phyloP scores from a whole-genome alignment of 2,797 vertebrate species.

The Anabas testudineus region DNA sequence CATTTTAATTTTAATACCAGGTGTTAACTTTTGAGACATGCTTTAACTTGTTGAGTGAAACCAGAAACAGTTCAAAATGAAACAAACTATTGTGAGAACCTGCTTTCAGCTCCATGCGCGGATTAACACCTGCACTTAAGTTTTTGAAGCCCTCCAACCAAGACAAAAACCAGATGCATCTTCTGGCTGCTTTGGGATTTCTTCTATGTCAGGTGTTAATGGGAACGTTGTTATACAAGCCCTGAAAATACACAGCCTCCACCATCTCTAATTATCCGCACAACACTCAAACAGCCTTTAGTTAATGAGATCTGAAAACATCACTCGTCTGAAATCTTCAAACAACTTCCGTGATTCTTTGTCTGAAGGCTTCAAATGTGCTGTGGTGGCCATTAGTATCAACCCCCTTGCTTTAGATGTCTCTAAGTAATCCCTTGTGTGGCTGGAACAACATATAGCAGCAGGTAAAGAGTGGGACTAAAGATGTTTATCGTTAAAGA shows the following conservation, averaged over 20 bases:
- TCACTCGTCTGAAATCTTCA: slow-evolving; percentile 77
- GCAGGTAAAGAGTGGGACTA: slow-evolving; percentile 44
- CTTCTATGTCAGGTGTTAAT: slow-evolving; percentile 78
- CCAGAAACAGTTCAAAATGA: slow-evolving; percentile 30
- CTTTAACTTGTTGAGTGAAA: slow-evolving; percentile 61
- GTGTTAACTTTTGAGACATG: slow-evolving; percentile 43
- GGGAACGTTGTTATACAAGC: slow-evolving; percentile 73
- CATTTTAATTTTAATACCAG: slow-evolving; percentile 35
- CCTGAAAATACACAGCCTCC: slow-evolving; percentile 71
- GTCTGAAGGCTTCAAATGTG: slow-evolving; percentile 68
- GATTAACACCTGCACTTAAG: slow-evolving; percentile 72
- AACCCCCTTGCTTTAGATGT: slow-evolving; percentile 45
- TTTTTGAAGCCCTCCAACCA: slow-evolving; percentile 67
- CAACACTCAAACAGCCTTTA: slow-evolving; percentile 77
- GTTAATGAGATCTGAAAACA: slow-evolving; percentile 82
- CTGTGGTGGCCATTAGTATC: slow-evolving; percentile 65
- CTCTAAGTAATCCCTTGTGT: slow-evolving; percentile 55
- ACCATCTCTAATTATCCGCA: slow-evolving; percentile 78
- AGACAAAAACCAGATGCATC: slow-evolving; percentile 74
- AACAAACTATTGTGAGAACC: slow-evolving; percentile 47
- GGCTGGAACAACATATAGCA: slow-evolving; percentile 36
- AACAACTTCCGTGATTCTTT: slow-evolving; percentile 71
- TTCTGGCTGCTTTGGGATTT: slow-evolving; percentile 75
- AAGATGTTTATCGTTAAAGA: slow-evolving; percentile 42
- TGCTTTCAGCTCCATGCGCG: slow-evolving; percentile 38